A percentile compares a stretch with the other conserved stretches of the same genome.
Evolutionary conservation across 2,113 vertebrate genomes (phyloP).

Genomic region (Stegastes partitus): DNA sequence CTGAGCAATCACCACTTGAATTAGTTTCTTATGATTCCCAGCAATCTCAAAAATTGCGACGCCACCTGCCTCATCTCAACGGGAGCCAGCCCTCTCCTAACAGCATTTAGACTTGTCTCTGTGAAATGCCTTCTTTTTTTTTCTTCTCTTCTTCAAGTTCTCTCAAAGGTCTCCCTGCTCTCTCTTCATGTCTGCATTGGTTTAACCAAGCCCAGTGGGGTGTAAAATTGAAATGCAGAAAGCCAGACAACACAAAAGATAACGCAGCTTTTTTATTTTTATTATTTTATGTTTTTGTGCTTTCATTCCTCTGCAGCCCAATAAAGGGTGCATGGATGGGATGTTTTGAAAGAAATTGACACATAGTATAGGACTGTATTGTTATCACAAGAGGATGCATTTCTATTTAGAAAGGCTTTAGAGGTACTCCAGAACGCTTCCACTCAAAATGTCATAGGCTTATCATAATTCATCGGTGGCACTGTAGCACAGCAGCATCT

Average conservation of each 20-base stretch:
- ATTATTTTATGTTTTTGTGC: not conserved
- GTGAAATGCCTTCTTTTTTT: slow-evolving; percentile 3
- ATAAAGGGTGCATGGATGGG: not conserved
- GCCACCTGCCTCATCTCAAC: slow-evolving; percentile 35
- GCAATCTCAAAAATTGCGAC: slow-evolving; percentile 32
- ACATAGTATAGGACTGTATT: not conserved
- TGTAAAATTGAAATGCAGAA: slow-evolving; percentile 61
- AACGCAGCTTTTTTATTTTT: not conserved
- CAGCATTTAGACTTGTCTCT: slow-evolving; percentile 36
- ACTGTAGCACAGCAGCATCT: slow-evolving; percentile 11
- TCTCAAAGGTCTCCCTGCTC: slow-evolving; percentile 18
- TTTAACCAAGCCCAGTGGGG: slow-evolving; percentile 23
- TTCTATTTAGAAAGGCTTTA: slow-evolving; percentile 14
- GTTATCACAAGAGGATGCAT: slow-evolving; percentile 17
- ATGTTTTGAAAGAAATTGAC: slow-evolving; percentile 8
- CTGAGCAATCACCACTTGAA: slow-evolving; percentile 32
- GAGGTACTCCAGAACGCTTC: slow-evolving; percentile 3
- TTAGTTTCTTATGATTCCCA: slow-evolving; percentile 42
- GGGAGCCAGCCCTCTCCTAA: slow-evolving; percentile 10
- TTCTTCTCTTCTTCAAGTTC: not conserved
- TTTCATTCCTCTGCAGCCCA: not conserved
- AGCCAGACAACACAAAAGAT: slow-evolving; percentile 25
- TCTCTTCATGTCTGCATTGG: slow-evolving; percentile 2
- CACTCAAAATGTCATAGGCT: slow-evolving; percentile 38
- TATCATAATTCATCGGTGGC: slow-evolving; percentile 35